Evolutionary conservation across 2,113 vertebrate species (phyloP).

Genomic region (Neolamprologus caudopunctatus): DNA sequence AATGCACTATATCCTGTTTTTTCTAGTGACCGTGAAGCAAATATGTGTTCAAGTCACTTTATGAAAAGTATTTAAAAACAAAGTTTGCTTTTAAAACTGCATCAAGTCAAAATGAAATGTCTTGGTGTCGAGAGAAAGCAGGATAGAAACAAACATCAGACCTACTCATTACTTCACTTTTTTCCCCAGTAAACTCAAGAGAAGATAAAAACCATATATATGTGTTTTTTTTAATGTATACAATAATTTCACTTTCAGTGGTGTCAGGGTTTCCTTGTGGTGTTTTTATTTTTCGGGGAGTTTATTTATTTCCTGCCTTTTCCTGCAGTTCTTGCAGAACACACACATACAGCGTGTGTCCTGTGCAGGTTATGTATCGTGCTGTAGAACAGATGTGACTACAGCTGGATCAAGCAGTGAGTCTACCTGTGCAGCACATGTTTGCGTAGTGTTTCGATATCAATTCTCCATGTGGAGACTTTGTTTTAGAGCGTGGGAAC

Average conservation of each 20-base stretch:
- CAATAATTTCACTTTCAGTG: neutral
- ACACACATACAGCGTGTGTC: neutral
- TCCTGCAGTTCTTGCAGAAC: neutral
- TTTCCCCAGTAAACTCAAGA: neutral
- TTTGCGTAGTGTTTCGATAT: neutral
- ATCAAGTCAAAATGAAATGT: neutral
- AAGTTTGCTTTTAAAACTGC: neutral
- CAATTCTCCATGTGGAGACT: neutral
- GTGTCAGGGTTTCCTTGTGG: neutral
- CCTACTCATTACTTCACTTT: neutral
- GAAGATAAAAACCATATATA: neutral
- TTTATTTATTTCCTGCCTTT: neutral
- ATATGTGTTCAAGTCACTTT: neutral
- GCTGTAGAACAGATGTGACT: neutral
- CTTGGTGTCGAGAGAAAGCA: neutral
- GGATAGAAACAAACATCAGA: neutral
- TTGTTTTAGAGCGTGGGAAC: neutral
- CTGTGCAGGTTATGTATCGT: neutral
- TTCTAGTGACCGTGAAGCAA: neutral
- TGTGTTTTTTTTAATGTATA: rapidly evolving
- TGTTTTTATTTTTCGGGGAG: neutral
- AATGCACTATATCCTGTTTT: neutral
- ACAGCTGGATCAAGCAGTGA: neutral
- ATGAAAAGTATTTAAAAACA: neutral
- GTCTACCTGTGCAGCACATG: neutral